Base-by-base conservation (phyloP, 2,888 invertebrate genomes). In the Chorisops tibialis region DNA sequence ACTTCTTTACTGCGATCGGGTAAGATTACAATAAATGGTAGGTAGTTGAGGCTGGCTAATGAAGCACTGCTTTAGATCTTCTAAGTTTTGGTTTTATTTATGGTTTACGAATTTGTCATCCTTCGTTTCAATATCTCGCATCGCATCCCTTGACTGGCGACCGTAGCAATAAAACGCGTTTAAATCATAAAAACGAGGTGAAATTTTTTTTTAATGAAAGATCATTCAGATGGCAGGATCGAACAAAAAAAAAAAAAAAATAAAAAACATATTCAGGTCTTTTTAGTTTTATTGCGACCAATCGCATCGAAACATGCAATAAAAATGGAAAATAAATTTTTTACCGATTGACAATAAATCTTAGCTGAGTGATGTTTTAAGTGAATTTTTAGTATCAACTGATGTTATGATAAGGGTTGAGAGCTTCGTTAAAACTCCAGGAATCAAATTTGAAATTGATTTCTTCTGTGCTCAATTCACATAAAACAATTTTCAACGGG, bases 331-430 rank as follows among this genome's bases (percentile, higher is more conserved):
- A 59, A 24, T 30, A 21, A n/a, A 50, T 37, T 21, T 48, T 59
- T 21, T 22, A 21, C 14, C 49, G 47, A 59, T 49, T 49, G 59
- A 56, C 45, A 74, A 74, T 75, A 75, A 75, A 75, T 74, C 73
- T 73, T 67, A 69, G 67, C 70, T 68, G 72, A 71, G 68, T 70
- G 70, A 69, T 69, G 68, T 67, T 69, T 70, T 65, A 68, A 71
- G 70, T 71, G 72, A 72, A 70, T 68, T 73, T 74, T 73, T 72
- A 72, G 66, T 69, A 68, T 65, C 61, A 49, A 66, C 63, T 67
- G 48, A 59, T 47, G 59, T 14, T 21, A 14, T 37, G 48, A 48
- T 48, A 37, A 21, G 48, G 37, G 30, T 54, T 16, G 48, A 16
- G 41, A 38, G 30, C 7, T 45, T 11, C 16, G 5, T 24, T 43